phyloP scores from a whole-genome alignment of 2,797 vertebrate genomes.

The Melanotaenia trifasciata region DNA sequence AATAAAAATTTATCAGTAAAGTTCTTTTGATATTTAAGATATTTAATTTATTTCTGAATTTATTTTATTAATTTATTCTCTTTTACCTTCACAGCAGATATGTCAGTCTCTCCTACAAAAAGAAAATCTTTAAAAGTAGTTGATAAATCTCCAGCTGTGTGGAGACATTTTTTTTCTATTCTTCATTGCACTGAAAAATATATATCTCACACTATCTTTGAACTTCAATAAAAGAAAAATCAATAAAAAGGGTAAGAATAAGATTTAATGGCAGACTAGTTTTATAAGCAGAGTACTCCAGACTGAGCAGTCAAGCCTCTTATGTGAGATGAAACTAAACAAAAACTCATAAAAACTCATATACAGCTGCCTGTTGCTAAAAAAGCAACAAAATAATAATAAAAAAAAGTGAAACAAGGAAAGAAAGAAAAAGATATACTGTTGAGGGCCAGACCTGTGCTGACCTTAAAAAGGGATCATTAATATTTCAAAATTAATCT shows the following conservation, averaged over 20 bases:
- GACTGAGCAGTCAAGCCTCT: not conserved
- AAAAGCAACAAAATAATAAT: not conserved
- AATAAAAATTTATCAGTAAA: not conserved
- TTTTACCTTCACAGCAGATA: not conserved
- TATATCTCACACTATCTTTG: not conserved
- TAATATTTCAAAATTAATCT: constrained; percentile 46
- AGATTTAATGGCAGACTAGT: not conserved
- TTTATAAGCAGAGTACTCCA: not conserved
- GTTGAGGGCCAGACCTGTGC: not conserved
- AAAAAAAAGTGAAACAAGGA: too few relatives aligned
- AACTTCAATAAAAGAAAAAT: not conserved
- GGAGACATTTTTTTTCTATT: too few relatives aligned
- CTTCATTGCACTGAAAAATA: not conserved
- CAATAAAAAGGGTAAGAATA: constrained; percentile 1
- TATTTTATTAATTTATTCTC: not conserved
- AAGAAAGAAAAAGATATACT: too few relatives aligned
- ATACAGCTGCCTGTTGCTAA: constrained; percentile 1
- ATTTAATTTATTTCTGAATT: too few relatives aligned
- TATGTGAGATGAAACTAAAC: constrained; percentile 6
- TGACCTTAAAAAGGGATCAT: constrained; percentile 30
- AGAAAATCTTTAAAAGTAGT: not conserved
- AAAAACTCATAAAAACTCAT: constrained; percentile 12
- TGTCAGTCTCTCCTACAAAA: not conserved
- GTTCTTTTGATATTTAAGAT: too few relatives aligned
- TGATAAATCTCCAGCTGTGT: not conserved